These are phyloP conservation scores for Drosophila monieri DNA, from an alignment of 2,888 invertebrate genomes.

Conservation along the genomic window DNA sequence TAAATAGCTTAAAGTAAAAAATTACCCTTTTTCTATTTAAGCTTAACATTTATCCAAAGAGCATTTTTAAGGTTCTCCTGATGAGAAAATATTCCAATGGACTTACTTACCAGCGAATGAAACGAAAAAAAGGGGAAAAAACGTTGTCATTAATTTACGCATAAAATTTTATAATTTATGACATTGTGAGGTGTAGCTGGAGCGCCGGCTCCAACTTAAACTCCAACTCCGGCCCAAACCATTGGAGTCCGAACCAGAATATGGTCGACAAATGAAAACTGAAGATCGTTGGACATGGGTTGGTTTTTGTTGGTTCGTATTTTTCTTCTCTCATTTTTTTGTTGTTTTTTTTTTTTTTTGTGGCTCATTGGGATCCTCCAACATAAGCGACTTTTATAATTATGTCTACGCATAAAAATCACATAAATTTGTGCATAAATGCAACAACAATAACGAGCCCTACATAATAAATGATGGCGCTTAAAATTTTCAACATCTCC, in stretches of 20 bases:
- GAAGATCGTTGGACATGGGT: constrained; percentile 43
- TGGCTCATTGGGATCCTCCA: constrained; percentile 41
- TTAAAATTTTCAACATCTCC: constrained; percentile 79
- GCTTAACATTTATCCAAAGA: constrained; percentile 14
- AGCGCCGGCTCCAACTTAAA: constrained; percentile 63
- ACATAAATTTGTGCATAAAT: constrained; percentile 82
- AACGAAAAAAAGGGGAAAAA: constrained; percentile 50
- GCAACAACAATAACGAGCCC: constrained; percentile 62
- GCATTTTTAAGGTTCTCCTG: constrained; percentile 28
- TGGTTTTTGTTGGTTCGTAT: constrained; percentile 24
- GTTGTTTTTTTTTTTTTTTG: constrained; percentile 20
- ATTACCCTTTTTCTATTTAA: neutral
- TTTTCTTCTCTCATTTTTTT: constrained; percentile 2
- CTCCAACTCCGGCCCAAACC: constrained; percentile 18
- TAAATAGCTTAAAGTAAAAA: neutral
- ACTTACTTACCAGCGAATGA: constrained; percentile 29
- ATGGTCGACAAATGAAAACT: constrained; percentile 57
- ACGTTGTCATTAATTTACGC: constrained; percentile 82
- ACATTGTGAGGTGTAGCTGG: constrained; percentile 78
- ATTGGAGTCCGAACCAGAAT: constrained; percentile 18
- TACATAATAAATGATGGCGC: constrained; percentile 83
- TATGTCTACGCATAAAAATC: constrained; percentile 83
- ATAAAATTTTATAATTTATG: constrained; percentile 83
- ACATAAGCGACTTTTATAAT: constrained; percentile 73
- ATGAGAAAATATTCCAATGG: constrained; percentile 30